phyloP scores from a whole-genome alignment of 2,113 vertebrate species.

The Eptesicus fuscus region DNA sequence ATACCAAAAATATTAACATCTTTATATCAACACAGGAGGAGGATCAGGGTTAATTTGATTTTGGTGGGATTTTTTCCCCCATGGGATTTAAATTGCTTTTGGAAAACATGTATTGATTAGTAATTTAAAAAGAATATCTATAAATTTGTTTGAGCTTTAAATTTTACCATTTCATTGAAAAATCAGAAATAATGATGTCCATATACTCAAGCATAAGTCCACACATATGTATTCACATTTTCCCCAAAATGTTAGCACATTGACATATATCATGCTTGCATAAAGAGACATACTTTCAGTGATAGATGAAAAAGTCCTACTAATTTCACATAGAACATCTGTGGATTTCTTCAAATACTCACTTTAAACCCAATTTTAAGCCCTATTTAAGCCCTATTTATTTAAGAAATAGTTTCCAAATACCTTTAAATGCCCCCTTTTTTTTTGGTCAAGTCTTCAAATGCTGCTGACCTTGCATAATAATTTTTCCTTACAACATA shows the following conservation, averaged over 20 bases:
- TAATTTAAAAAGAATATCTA: background rate
- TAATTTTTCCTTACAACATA: conserved; percentile 54
- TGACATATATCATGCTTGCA: background rate
- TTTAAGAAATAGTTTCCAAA: conserved; percentile 2
- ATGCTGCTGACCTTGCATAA: conserved; percentile 58
- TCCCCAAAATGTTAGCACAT: background rate
- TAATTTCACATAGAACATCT: background rate
- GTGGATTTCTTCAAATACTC: background rate
- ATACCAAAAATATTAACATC: background rate
- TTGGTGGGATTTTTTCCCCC: background rate
- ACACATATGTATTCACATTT: background rate
- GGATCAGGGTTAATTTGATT: background rate
- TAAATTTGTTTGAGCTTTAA: background rate
- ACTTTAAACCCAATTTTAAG: background rate
- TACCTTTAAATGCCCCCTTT: conserved; percentile 9
- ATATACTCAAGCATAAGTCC: background rate
- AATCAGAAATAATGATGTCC: background rate
- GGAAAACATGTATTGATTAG: background rate
- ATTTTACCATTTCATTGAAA: background rate
- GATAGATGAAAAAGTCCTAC: background rate
- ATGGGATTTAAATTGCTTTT: conserved; percentile 11
- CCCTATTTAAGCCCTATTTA: background rate
- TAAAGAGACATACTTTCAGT: background rate
- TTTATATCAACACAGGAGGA: background rate
- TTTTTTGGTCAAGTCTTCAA: conserved; percentile 38